Percentiles rank a stretch among this genome's conserved stretches.
phyloP scores from a whole-genome alignment of 2,888 invertebrate genomes.

The Danaus chrysippus region DNA sequence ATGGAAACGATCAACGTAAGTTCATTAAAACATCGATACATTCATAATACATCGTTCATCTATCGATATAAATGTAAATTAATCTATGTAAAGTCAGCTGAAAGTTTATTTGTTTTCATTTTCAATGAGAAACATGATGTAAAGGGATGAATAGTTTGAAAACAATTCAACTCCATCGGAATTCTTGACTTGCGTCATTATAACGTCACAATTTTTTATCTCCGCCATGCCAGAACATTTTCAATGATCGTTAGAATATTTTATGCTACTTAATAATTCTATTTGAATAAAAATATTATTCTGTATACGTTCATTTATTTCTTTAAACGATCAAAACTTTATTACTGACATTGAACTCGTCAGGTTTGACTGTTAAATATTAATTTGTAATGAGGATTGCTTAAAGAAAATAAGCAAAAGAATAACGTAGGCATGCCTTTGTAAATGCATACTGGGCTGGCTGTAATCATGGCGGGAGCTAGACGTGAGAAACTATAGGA shows the following conservation, averaged over 20 bases:
- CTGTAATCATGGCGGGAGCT: conserved; percentile 49
- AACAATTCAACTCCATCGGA: no score
- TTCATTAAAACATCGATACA: conserved; percentile 35
- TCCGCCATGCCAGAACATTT: no score
- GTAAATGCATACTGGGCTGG: conserved; percentile 52
- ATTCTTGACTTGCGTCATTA: no score
- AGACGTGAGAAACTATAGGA: conserved; percentile 77
- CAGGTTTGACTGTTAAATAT: neutral
- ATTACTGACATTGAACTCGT: neutral
- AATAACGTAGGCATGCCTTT: conserved; percentile 30
- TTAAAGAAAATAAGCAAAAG: conserved; percentile 22
- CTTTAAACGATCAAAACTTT: neutral
- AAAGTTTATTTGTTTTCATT: no score
- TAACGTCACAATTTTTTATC: no score
- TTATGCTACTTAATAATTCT: no score
- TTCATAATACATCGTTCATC: neutral
- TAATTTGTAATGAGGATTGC: conserved; percentile 22
- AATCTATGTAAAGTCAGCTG: no score
- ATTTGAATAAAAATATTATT: no score
- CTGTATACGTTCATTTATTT: neutral
- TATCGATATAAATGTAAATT: no score
- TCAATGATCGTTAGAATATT: no score
- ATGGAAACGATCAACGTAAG: conserved; percentile 81
- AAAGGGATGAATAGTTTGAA: no score
- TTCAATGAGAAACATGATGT: no score